Percentiles rank a stretch among this genome's conserved stretches.
These are phyloP conservation scores for Drosophila monieri DNA, from an alignment of 2,888 invertebrate species.

Conservation along the genomic window DNA sequence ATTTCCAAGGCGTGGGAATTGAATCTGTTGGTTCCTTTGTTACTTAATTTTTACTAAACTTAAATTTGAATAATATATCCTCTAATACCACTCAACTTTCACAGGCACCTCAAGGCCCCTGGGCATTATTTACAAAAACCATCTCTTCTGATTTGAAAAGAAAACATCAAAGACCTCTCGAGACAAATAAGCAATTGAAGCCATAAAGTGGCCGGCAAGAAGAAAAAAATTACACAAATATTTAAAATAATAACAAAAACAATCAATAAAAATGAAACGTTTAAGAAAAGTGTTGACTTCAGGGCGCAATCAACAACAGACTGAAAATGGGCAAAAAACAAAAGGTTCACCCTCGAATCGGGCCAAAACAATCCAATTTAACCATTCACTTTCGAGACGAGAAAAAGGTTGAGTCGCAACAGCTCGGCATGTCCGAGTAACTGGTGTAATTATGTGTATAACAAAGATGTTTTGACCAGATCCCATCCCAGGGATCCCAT, in stretches of 20 bases:
- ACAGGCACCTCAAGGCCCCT: slow-evolving; percentile 30
- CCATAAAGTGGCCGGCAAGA: slow-evolving; percentile 32
- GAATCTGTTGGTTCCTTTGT: not conserved
- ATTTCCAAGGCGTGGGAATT: slow-evolving; percentile 38
- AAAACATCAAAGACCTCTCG: slow-evolving; percentile 37
- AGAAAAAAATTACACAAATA: slow-evolving; percentile 53
- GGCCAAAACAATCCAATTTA: slow-evolving; percentile 25
- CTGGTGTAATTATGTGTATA: slow-evolving; percentile 60
- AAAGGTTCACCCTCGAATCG: slow-evolving; percentile 52
- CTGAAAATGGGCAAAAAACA: slow-evolving; percentile 46
- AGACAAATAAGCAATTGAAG: slow-evolving; percentile 44
- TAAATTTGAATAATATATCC: not conserved
- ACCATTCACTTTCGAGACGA: slow-evolving; percentile 46
- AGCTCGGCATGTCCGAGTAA: slow-evolving; percentile 37
- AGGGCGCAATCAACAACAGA: slow-evolving; percentile 64
- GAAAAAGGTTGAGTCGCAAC: slow-evolving; percentile 33
- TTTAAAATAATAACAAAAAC: slow-evolving; percentile 63
- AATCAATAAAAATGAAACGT: slow-evolving; percentile 67
- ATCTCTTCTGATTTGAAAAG: slow-evolving; percentile 30
- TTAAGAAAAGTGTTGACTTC: slow-evolving; percentile 60
- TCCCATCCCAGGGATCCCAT: slow-evolving; percentile 20
- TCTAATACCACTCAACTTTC: slow-evolving; percentile 27
- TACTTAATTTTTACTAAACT: not conserved
- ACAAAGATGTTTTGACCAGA: slow-evolving; percentile 54
- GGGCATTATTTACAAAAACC: slow-evolving; percentile 26